These are phyloP conservation scores for Clupea harengus DNA, from an alignment of 2,113 vertebrate genomes.

Conservation along the genomic window DNA sequence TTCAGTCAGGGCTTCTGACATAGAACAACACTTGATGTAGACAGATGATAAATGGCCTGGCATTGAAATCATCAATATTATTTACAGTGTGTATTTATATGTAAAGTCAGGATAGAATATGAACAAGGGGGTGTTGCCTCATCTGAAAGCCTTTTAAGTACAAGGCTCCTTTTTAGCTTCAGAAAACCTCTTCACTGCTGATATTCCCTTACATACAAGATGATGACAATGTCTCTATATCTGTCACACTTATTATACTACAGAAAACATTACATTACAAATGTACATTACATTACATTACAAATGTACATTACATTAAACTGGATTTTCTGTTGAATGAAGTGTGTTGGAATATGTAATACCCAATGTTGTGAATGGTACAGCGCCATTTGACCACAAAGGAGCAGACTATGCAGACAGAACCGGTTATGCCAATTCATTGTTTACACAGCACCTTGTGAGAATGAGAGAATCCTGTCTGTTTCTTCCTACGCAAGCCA, in stretches of 20 bases:
- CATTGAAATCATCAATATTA: background rate
- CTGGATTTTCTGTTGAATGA: background rate
- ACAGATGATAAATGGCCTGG: background rate
- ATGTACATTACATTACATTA: background rate
- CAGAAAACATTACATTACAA: background rate
- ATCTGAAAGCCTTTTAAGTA: background rate
- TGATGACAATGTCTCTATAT: background rate
- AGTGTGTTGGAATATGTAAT: background rate
- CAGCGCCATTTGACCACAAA: background rate
- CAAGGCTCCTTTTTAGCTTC: background rate
- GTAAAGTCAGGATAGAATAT: background rate
- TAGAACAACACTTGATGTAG: background rate
- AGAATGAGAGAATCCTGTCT: background rate
- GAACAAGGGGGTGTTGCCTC: background rate
- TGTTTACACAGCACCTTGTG: conserved; percentile 13
- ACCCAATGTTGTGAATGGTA: background rate
- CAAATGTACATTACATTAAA: background rate
- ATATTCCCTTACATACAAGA: background rate
- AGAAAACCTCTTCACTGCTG: background rate
- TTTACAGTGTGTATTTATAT: background rate
- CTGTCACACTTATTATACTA: background rate
- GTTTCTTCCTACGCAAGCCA: background rate
- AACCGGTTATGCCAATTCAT: background rate
- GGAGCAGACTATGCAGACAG: background rate
- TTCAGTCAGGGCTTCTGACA: conserved; percentile 1